Conservation (phyloP, 1,140 invertebrate species). For the Papilio dardanus region DNA sequence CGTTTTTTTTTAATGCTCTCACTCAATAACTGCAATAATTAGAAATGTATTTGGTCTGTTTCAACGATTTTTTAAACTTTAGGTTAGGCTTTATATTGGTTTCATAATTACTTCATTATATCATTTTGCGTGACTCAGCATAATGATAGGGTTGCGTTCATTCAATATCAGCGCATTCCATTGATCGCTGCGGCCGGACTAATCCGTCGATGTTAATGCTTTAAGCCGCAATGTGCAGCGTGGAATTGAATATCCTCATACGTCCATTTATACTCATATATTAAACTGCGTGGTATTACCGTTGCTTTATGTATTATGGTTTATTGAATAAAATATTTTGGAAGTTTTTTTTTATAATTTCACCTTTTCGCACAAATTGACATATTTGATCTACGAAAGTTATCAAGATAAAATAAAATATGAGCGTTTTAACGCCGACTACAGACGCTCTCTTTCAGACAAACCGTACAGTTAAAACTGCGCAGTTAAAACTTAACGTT, state of each 20-base stretch:
- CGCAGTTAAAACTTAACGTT: no score
- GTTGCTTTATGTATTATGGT: not conserved
- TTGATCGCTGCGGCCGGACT: slow-evolving; percentile 4
- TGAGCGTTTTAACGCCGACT: no score
- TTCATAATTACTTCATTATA: slow-evolving; percentile 9
- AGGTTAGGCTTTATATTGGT: not conserved
- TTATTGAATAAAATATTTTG: slow-evolving; percentile 11
- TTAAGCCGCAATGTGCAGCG: slow-evolving; percentile 19
- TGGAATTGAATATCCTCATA: not conserved
- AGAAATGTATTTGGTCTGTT: no score
- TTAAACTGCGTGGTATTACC: not conserved
- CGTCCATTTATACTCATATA: slow-evolving; percentile 13
- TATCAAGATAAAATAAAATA: no score
- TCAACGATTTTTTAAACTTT: no score
- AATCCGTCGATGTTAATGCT: slow-evolving; percentile 22
- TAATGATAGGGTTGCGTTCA: not conserved
- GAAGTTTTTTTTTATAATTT: no score
- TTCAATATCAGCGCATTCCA: slow-evolving; percentile 12
- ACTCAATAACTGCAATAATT: no score
- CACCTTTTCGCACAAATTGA: not conserved
- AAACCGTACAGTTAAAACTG: no score
- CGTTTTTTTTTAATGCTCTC: no score
- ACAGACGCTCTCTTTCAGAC: no score
- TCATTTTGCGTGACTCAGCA: slow-evolving; percentile 8
- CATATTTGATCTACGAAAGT: no score